Evolutionary conservation across 2,888 invertebrate species (phyloP), one percentile per base, ranked within the genome.

Genomic region (Eugnorisma glareosa): DNA sequence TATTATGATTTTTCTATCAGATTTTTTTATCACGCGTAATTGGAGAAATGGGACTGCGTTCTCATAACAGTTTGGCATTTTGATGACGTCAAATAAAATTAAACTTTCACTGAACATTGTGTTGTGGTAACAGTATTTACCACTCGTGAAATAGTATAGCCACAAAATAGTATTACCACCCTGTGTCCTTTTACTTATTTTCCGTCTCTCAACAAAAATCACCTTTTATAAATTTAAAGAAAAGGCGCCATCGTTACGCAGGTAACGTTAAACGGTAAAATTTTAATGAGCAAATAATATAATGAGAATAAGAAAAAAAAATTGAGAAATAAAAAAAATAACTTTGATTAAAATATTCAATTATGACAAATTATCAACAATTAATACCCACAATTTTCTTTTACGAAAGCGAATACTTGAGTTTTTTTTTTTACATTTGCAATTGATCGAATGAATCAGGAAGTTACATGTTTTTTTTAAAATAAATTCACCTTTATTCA

Each of bases 401-500:
- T 31, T 24, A 35, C 43, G 15, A 18, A 45, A 18, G 18, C 11
- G 24, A 67, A 24, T 28, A 2, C 24, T 43, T 31, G 24, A 51
- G 6, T 18, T 5, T 31, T 40, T 18, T 18, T 11, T 24, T 31
- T 28, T n/a, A 31, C 11, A 24, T 67, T 61, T 28, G 31, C 28
- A 43, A 15, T 11, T 21, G 0, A 7, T 1, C 1, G 45, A 24
- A 24, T 8, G 13, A 31, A 43, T 45, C 11, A 37, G 11, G 0
- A 24, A 31, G 28, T 57, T 2, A 28, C 3, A 28, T 57, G 28
- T 21, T 61, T 35, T 61, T 35, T 37, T n/a, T 13, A 35, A 73
- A 67, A 76, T 28, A 74, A 63, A 37, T 15, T 43, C 31, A 37
- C 35, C 59, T 21, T 35, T 28, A 69, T 18, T 67, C 4, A 24